Evolutionary conservation across 2,113 vertebrate genomes (phyloP).

Genomic region (Passerina amoena): DNA sequence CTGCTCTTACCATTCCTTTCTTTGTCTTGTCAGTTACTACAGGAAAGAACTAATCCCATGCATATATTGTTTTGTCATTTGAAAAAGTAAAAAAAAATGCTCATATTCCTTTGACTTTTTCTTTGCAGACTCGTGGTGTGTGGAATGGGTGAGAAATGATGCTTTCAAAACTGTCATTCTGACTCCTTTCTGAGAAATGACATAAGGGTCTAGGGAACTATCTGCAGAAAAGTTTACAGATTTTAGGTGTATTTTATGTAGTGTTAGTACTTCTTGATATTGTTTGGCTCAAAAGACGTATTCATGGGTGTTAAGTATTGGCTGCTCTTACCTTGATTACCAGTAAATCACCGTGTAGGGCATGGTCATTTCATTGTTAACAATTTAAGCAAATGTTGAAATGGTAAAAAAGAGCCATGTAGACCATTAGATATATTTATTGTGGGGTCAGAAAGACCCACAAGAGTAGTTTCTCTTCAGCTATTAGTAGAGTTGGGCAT

Average conservation of each 20-base stretch:
- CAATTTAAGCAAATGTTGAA: neutral
- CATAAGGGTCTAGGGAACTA: neutral
- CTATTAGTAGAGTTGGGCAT: neutral
- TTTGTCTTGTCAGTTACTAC: neutral
- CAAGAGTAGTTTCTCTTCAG: neutral
- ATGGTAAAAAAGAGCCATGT: neutral
- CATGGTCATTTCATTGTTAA: neutral
- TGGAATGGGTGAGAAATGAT: neutral
- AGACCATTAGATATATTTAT: neutral
- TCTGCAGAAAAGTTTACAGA: neutral
- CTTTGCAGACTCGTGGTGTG: accelerated
- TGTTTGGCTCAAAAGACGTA: neutral
- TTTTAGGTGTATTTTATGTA: neutral
- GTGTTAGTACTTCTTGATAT: neutral
- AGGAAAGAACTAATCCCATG: neutral
- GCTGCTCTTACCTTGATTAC: neutral
- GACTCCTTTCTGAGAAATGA: neutral
- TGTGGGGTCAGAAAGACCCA: neutral
- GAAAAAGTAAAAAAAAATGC: neutral
- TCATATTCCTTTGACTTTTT: neutral
- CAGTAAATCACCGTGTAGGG: neutral
- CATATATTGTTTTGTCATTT: neutral
- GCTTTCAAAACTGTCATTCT: neutral
- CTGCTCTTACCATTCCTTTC: neutral
- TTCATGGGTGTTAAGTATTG: neutral